Evolutionary conservation across 92 coral and sea anemone genomes (phyloP), one percentile per base, ranked within the genome.

Genomic region (Porites lobata): DNA sequence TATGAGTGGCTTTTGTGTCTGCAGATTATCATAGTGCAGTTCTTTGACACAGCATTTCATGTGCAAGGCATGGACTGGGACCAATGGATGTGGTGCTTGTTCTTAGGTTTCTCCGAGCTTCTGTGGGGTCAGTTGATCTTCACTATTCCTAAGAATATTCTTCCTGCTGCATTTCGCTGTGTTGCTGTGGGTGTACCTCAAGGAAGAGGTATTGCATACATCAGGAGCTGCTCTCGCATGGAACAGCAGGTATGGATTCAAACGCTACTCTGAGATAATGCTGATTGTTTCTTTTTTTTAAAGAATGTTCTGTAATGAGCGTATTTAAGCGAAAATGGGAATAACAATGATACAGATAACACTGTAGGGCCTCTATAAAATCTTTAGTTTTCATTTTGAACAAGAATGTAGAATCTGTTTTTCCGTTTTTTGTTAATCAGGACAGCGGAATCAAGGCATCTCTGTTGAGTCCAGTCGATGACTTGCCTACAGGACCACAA

Each of bases 71-170:
- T 95, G 98, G 96, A 93, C 50, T 76, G 69, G 6, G 77, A 93
- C 68, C 96, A 93, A 91, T 95, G 98, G 98, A 84, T 88, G 72
- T 95, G 98, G 98, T 93, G 98, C 72, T 50, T 93, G 64, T 91
- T 95, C 56, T 87, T 95, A 57, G 98, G 98, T 17, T 89, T 95
- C 81, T 91, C 98, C 4, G 96, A 95, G 87, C 94, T 95, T 53
- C 78, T 95, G 73, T 95, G 98, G 98, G 98, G 93, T 63, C 98
- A 95, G 87, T 21, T 95, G 58, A 53, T 95, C 89, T 92, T 92
- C 85, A 75, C 94, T 47, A 71, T 95, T 62, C 98, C 98, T 26
- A 95, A 95, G 89, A 68, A 89, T 57, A 85, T 91, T 75, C 87
- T 95, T 14, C 98, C 98, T 26, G 75, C 86, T 63, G 84, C 75